Evolutionary conservation across 2,113 vertebrate species (phyloP), one percentile per base, ranked within the genome.

Genomic region (Cnemophilus loriae): DNA sequence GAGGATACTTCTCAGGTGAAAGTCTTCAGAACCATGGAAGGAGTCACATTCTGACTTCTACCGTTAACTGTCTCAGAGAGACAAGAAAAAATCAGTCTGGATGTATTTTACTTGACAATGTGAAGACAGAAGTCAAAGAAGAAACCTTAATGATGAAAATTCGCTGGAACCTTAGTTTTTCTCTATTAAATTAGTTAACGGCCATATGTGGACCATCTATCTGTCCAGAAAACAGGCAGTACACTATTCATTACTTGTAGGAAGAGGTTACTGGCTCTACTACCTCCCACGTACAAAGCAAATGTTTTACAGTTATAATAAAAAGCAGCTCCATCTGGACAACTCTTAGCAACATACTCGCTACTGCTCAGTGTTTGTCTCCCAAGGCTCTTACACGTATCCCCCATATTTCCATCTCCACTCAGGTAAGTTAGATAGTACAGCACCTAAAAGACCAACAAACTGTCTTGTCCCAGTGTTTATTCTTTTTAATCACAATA

Each of bases 291-390:
- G 0, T 64, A 65, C 23, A 89, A 70, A 67, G 60, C 39, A 93
- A 92, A 87, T 64, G 46, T 59, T 95, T 93, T 73, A 90, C 47
- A 90, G 35, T 77, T 68, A 42, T 23, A 84, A 89, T 52, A 84
- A 92, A 85, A 74, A 42, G 47, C 39, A 89, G 52, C 73, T 95
- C 89, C 86, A 87, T 84, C 93, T 89, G 83, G 86, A 59, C 77
- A 90, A 42, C 42, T 80, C 92, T 57, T 28, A 77, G 50, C 63
- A 83, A 60, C 0, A 19, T 17, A 37, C n/a, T 84, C 68, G 39
- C 46, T 77, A 67, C 11, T 26, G 59, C 52, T 89, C 59, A 70
- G 6, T 84, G 56, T 67, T 90, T 81, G 23, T 74, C 28, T 86
- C 26, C 16, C 50, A 70, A 55, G 63, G 32, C 26, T 80, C 87